These are phyloP conservation scores for Muscicapa comitata DNA, from an alignment of 2,797 vertebrate genomes.

Conservation along the genomic window DNA sequence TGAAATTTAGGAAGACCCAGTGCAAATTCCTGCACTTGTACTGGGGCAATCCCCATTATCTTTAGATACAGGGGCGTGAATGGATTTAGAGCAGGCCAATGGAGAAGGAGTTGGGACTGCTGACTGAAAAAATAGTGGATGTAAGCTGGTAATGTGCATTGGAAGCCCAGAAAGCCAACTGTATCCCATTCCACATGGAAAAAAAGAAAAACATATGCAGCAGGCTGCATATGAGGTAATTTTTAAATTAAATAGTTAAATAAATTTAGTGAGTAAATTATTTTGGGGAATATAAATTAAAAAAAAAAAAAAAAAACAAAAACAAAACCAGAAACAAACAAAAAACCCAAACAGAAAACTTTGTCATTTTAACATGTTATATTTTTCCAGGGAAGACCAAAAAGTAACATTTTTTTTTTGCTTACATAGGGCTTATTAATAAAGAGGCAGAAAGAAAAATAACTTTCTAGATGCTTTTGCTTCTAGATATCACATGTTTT, in stretches of 20 bases:
- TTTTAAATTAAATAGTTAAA: background rate
- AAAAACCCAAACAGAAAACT: accelerated
- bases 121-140: accelerated
- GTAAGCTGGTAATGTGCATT: background rate
- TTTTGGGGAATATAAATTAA: background rate
- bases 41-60: background rate
- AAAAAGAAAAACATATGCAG: background rate
- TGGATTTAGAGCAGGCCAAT: background rate
- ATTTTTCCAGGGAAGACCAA: background rate
- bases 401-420: background rate
- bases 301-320: background rate
- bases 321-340: background rate
- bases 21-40: background rate
- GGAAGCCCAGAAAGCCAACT: background rate
- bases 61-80: accelerated
- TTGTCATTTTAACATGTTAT: background rate
- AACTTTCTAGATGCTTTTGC: background rate
- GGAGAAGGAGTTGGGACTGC: background rate
- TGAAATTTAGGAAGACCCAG: background rate
- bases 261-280: background rate
- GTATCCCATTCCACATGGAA: background rate
- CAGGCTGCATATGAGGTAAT: accelerated
- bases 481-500: background rate
- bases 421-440: background rate
- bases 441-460: background rate